Evolutionary conservation across 2,888 invertebrate genomes (phyloP).

Genomic region (Torymus texanus): DNA sequence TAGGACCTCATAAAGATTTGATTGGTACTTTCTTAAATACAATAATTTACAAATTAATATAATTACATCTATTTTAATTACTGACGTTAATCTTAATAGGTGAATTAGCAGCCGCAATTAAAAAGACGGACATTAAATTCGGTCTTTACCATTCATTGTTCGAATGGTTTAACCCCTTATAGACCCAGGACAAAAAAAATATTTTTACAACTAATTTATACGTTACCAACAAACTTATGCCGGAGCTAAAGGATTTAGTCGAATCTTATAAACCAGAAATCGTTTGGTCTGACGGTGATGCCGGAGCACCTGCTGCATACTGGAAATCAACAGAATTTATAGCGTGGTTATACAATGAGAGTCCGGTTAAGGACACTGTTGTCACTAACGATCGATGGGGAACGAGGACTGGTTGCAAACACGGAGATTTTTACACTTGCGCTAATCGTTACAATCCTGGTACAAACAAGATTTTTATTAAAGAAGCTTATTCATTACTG

Average conservation of each 20-base stretch:
- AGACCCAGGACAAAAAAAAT: conserved; percentile 81
- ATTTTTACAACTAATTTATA: conserved; percentile 81
- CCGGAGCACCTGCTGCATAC: conserved; percentile 89
- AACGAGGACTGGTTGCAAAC: conserved; percentile 84
- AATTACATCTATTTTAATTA: too few relatives aligned
- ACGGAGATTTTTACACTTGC: conserved; percentile 93
- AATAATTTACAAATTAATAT: too few relatives aligned
- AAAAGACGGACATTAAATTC: conserved; percentile 82
- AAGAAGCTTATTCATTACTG: background rate
- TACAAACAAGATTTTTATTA: conserved; percentile 57
- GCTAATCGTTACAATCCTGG: conserved; percentile 89
- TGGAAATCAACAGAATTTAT: conserved; percentile 90
- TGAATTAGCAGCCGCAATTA: conserved; percentile 83
- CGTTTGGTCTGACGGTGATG: conserved; percentile 96
- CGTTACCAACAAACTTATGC: conserved; percentile 83
- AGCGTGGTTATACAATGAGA: conserved; percentile 95
- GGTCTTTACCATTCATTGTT: conserved; percentile 90
- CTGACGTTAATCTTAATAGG: conserved; percentile 67
- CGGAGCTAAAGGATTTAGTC: conserved; percentile 88
- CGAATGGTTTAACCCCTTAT: conserved; percentile 92
- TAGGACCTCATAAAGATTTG: conserved; percentile 81
- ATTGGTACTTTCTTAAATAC: conserved; percentile 76
- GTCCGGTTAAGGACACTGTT: conserved; percentile 90
- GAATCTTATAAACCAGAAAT: conserved; percentile 84
- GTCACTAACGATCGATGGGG: conserved; percentile 98